Evolutionary conservation across 2,888 invertebrate species (phyloP).

Genomic region (Piscicola geometra): DNA sequence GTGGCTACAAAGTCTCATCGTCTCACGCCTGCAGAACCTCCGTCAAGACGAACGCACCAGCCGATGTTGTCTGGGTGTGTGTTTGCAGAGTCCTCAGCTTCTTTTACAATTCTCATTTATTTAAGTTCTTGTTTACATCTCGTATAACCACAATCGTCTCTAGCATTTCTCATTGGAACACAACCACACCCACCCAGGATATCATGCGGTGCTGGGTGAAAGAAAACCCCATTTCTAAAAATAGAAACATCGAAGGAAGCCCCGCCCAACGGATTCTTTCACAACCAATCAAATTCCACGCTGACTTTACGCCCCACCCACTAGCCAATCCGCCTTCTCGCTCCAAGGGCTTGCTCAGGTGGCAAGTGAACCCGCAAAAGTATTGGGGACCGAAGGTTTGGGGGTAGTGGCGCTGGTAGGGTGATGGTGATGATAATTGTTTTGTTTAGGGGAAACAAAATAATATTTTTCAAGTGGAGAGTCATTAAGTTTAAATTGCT

Average conservation of each 20-base stretch:
- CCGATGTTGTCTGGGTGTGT: conserved; percentile 73
- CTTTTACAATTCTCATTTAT: background rate
- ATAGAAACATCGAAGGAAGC: conserved; percentile 47
- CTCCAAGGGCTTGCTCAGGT: conserved; percentile 68
- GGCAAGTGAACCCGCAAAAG: conserved; percentile 69
- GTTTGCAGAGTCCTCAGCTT: background rate
- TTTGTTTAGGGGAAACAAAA: no score
- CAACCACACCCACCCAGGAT: conserved; percentile 32
- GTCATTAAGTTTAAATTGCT: no score
- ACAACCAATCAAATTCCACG: conserved; percentile 46
- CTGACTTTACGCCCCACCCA: conserved; percentile 58
- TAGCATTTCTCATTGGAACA: background rate
- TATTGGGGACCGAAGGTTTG: conserved; percentile 87
- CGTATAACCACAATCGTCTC: background rate
- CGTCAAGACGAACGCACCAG: conserved; percentile 86
- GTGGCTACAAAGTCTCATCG: conserved; percentile 80
- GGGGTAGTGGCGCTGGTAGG: conserved; percentile 11
- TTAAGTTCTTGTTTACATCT: background rate
- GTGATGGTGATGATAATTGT: conserved; percentile 36
- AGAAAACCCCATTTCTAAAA: conserved; percentile 49
- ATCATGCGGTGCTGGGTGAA: conserved; percentile 70
- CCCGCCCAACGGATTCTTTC: conserved; percentile 49
- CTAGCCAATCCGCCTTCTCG: conserved; percentile 78
- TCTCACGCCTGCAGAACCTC: conserved; percentile 84
- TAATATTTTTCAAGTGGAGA: no score